A percentile compares a stretch with the other conserved stretches of the same genome.
phyloP scores from a whole-genome alignment of 2,888 invertebrate species.

The Troides aeacus region DNA sequence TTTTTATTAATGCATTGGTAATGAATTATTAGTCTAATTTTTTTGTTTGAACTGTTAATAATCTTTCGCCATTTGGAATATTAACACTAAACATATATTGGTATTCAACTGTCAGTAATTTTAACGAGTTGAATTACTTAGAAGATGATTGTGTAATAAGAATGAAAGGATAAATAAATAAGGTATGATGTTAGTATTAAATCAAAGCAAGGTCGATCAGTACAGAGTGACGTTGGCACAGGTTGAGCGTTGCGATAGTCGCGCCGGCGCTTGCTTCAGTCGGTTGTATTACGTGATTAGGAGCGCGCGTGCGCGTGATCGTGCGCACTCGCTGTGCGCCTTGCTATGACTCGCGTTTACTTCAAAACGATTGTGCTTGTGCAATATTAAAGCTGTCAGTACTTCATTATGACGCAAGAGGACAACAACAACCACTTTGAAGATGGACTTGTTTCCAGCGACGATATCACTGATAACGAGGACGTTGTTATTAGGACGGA shows the following conservation, averaged over 20 bases:
- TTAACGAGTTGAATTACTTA: no score
- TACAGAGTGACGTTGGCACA: slow-evolving; percentile 32
- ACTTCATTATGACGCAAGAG: slow-evolving; percentile 67
- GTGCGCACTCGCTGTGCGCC: slow-evolving; percentile 52
- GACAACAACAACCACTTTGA: slow-evolving; percentile 56
- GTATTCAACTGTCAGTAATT: no score
- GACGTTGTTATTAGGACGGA: slow-evolving; percentile 62
- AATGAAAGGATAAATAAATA: no score
- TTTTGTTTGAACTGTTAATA: no score
- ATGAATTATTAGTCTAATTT: no score
- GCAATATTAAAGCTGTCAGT: slow-evolving; percentile 50
- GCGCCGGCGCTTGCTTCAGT: slow-evolving; percentile 52
- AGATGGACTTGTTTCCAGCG: slow-evolving; percentile 57
- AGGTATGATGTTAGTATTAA: no score
- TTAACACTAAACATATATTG: no score
- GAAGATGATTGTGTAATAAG: no score
- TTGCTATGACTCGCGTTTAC: slow-evolving; percentile 65
- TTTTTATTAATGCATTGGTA: no score
- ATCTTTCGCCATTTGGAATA: no score
- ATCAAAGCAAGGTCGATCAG: neutral
- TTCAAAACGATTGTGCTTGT: slow-evolving; percentile 54
- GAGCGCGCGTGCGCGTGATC: slow-evolving; percentile 54
- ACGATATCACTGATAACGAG: slow-evolving; percentile 61
- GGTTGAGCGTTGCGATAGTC: slow-evolving; percentile 31
- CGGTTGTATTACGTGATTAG: slow-evolving; percentile 59